Percentiles rank a stretch among this genome's conserved stretches.
phyloP scores from a whole-genome alignment of 2,113 vertebrate genomes.

The Ammodytes marinus region DNA sequence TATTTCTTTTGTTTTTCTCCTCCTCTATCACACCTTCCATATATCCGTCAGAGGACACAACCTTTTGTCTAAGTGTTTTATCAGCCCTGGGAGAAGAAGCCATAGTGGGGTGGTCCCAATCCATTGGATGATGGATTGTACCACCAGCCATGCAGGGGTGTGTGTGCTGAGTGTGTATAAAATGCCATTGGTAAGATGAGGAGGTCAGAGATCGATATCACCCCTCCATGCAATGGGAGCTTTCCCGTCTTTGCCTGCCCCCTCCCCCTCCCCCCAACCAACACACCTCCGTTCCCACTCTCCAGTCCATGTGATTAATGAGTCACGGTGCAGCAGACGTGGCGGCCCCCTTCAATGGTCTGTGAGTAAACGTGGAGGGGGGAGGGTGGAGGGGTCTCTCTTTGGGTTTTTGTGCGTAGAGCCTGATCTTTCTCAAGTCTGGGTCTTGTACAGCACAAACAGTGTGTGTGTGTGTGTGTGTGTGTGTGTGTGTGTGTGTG shows the following conservation, averaged over 20 bases:
- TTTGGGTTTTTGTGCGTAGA: slow-evolving; percentile 28
- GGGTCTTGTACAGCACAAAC: slow-evolving; percentile 35
- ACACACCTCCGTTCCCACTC: slow-evolving; percentile 15
- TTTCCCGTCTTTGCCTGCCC: slow-evolving; percentile 45
- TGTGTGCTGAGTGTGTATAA: slow-evolving; percentile 49
- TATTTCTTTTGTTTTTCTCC: slow-evolving; percentile 3
- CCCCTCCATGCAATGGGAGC: slow-evolving; percentile 60
- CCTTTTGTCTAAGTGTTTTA: slow-evolving; percentile 31
- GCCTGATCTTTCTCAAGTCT: slow-evolving; percentile 25
- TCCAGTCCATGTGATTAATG: slow-evolving; percentile 75
- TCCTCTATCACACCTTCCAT: not conserved
- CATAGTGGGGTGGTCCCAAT: slow-evolving; percentile 23
- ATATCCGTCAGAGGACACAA: slow-evolving; percentile 13
- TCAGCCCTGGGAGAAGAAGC: not conserved
- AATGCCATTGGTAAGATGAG: slow-evolving; percentile 62
- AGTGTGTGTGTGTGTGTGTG: slow-evolving; percentile 6
- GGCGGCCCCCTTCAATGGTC: slow-evolving; percentile 42
- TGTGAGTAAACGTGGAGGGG: slow-evolving; percentile 53
- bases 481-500: not conserved
- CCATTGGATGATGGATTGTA: slow-evolving; percentile 40
- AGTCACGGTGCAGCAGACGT: slow-evolving; percentile 69
- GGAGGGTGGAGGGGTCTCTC: slow-evolving; percentile 42
- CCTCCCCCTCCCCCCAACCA: not conserved
- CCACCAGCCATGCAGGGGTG: slow-evolving; percentile 50
- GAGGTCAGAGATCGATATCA: slow-evolving; percentile 71